Conservation (phyloP, 2,797 vertebrate species). For the Rhinoraja longicauda region DNA sequence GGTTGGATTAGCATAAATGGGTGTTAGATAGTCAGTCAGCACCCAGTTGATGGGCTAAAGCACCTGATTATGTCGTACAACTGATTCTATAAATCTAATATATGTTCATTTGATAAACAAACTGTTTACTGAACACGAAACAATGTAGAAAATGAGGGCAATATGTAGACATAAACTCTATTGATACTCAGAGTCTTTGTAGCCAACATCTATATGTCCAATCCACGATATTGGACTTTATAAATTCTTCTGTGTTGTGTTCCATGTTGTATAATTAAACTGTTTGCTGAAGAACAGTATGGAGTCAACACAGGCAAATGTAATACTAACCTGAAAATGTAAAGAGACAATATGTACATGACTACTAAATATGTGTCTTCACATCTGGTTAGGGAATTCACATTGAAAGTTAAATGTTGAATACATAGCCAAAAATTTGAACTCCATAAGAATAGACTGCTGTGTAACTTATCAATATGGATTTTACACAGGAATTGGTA, state of each 20-base stretch:
- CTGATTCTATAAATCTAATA: too few species aligned
- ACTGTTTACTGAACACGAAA: not conserved
- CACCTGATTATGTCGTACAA: too few species aligned
- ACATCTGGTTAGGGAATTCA: not conserved
- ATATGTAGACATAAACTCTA: not conserved
- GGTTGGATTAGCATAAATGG: too few species aligned
- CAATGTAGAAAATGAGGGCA: not conserved
- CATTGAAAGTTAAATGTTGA: not conserved
- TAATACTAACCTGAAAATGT: not conserved
- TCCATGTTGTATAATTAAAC: not conserved
- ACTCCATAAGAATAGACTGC: not conserved
- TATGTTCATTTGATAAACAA: not conserved
- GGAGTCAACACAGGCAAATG: not conserved
- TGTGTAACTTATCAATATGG: not conserved
- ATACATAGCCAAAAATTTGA: not conserved
- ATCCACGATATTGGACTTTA: not conserved
- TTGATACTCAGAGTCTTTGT: not conserved
- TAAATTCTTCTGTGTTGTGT: not conserved
- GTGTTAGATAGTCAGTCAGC: too few species aligned
- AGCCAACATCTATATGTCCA: not conserved
- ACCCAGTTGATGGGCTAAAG: too few species aligned
- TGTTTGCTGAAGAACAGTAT: not conserved
- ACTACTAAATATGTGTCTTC: not conserved
- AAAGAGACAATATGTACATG: not conserved
- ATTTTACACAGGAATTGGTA: not conserved